phyloP scores from a whole-genome alignment of 1,140 invertebrate genomes.

The Periplaneta americana region DNA sequence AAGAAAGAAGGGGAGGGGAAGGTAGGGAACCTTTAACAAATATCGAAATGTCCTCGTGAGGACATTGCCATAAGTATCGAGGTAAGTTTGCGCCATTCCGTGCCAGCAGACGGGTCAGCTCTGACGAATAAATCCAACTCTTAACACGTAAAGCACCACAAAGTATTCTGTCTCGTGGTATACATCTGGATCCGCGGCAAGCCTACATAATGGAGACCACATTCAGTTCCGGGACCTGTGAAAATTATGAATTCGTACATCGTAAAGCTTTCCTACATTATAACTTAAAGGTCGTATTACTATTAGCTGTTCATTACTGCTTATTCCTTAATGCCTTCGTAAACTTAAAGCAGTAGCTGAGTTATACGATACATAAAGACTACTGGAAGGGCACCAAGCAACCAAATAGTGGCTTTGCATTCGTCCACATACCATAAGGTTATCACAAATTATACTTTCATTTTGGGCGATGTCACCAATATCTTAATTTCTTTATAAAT shows the following conservation, averaged over 20 bases:
- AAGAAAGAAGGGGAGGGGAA: neutral
- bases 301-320: neutral
- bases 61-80: neutral
- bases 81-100: neutral
- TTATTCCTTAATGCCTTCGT: neutral
- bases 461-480: neutral
- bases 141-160: neutral
- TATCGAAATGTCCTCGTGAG: neutral
- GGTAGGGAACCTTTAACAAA: neutral
- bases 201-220: neutral
- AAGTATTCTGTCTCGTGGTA: neutral
- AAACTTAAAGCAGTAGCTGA: neutral
- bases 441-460: neutral
- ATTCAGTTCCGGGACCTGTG: neutral
- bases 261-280: neutral
- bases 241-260: neutral
- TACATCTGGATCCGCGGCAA: neutral
- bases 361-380: neutral
- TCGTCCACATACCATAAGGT: neutral
- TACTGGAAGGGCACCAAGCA: neutral
- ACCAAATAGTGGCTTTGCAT: neutral
- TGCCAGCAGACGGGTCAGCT: neutral
- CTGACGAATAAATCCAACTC: neutral
- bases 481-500: neutral
- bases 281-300: too few relatives aligned